These are phyloP conservation scores for Neolamprologus sp. DNA, from an alignment of 2,113 vertebrate genomes.

Conservation along the genomic window DNA sequence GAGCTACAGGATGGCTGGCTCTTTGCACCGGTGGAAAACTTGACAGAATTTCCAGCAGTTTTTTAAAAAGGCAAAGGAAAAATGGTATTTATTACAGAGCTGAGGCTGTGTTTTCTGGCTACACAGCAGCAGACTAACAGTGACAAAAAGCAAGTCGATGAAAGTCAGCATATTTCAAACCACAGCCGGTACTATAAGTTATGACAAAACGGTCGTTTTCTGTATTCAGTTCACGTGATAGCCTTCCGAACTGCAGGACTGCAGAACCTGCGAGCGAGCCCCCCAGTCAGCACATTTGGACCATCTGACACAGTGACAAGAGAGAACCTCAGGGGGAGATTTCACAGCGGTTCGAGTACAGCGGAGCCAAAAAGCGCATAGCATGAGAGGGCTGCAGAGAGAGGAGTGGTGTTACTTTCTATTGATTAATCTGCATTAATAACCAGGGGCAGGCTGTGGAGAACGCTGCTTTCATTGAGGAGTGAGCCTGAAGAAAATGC, in stretches of 20 bases:
- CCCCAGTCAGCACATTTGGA: conserved; percentile 18
- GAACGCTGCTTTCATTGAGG: neutral
- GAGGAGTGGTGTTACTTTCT: neutral
- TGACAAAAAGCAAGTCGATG: neutral
- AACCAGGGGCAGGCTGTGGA: neutral
- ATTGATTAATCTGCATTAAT: conserved; percentile 30
- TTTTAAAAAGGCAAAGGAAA: neutral
- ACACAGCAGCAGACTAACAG: neutral
- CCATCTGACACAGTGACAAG: conserved; percentile 20
- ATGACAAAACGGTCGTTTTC: neutral
- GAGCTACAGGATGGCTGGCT: conserved; percentile 7
- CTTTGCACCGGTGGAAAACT: conserved; percentile 26
- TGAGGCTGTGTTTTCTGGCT: neutral
- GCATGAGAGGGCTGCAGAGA: neutral
- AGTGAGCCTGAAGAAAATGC: neutral
- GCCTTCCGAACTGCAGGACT: neutral
- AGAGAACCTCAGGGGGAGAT: neutral
- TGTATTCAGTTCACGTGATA: neutral
- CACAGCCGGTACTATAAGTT: neutral
- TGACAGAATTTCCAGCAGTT: conserved; percentile 36
- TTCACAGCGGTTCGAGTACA: neutral
- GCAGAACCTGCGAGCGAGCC: neutral
- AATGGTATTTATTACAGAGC: conserved; percentile 18
- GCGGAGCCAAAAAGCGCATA: neutral
- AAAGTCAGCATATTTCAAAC: conserved; percentile 21